Evolutionary conservation across 2,797 vertebrate species (phyloP).

Genomic region (Gobionotothen gibberifrons): DNA sequence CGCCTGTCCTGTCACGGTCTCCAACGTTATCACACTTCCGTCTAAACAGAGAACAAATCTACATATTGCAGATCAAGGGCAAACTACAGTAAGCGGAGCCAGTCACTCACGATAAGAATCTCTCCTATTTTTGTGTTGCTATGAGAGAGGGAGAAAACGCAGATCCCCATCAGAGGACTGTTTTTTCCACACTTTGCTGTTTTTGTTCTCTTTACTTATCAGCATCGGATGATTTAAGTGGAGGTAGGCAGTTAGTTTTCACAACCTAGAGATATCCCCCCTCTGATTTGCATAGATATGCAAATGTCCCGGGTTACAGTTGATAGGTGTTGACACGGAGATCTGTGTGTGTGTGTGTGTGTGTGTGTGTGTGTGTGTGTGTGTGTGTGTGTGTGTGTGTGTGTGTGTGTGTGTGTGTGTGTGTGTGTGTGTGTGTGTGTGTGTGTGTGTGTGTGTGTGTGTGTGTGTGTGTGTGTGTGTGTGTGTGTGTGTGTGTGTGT

Average conservation of each 20-base stretch:
- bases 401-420: constrained; percentile 11
- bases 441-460: neutral
- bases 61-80: constrained; percentile 72
- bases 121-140: constrained; percentile 19
- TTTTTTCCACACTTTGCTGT: constrained; percentile 45
- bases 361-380: neutral
- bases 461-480: too few relatives aligned
- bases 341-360: constrained; percentile 10
- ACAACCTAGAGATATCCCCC: constrained; percentile 57
- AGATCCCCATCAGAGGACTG: constrained; percentile 52
- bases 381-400: neutral
- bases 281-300: constrained; percentile 78
- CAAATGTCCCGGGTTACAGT: constrained; percentile 65
- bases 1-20: constrained; percentile 39
- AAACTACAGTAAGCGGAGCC: constrained; percentile 47
- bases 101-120: constrained; percentile 68
- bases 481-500: too few relatives aligned
- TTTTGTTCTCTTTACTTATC: constrained; percentile 57
- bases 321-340: constrained; percentile 54
- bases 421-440: constrained; percentile 39
- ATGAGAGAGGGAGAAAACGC: constrained; percentile 40
- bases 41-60: constrained; percentile 65
- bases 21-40: constrained; percentile 51
- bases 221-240: constrained; percentile 64
- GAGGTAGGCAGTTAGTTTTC: constrained; percentile 62